A percentile compares a stretch with the other conserved stretches of the same genome.
Evolutionary conservation across 2,888 invertebrate genomes (phyloP).

Genomic region (Cheiracanthium punctorium): DNA sequence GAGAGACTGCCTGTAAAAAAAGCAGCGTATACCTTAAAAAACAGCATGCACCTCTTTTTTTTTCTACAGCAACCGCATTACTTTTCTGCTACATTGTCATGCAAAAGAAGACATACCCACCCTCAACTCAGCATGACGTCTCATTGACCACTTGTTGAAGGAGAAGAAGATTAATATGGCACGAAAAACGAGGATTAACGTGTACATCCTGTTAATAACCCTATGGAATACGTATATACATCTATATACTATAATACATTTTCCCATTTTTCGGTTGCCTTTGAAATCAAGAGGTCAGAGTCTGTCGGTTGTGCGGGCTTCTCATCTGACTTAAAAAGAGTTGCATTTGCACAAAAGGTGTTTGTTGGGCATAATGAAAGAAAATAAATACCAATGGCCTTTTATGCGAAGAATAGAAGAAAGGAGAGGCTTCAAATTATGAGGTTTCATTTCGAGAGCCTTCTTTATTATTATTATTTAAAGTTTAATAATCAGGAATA

Average conservation of each 20-base stretch:
- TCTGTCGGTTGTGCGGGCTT: neutral
- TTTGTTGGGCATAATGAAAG: neutral
- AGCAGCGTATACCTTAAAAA: too few relatives aligned
- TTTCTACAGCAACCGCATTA: neutral
- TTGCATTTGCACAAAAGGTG: neutral
- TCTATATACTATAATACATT: too few relatives aligned
- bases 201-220: slow-evolving; percentile 8
- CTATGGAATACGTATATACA: neutral
- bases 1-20: too few relatives aligned
- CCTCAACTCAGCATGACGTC: neutral
- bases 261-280: too few relatives aligned
- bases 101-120: neutral
- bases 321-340: neutral
- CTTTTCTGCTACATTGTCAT: neutral
- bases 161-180: slow-evolving; percentile 12
- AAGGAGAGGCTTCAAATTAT: neutral
- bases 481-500: neutral
- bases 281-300: neutral
- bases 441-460: neutral
- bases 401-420: neutral
- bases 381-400: neutral
- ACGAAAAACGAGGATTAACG: neutral
- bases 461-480: neutral
- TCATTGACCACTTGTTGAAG: slow-evolving; percentile 13
- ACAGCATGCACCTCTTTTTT: too few relatives aligned